Base-by-base conservation (phyloP, 2,797 vertebrate species). In the Mormyrus hasselquistii region DNA sequence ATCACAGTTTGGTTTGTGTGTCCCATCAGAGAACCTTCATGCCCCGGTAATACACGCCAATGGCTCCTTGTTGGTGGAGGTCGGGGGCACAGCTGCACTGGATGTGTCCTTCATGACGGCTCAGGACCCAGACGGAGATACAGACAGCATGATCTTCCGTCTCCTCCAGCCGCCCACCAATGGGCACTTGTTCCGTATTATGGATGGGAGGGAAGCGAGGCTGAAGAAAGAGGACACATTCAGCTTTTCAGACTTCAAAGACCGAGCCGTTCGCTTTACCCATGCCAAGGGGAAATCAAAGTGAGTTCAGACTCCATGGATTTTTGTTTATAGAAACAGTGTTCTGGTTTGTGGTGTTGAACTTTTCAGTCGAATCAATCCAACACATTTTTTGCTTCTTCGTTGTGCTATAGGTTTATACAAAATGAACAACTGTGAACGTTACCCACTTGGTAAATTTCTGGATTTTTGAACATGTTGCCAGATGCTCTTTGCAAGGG, bases 201-300 rank as follows among this genome's bases (percentile, higher is more conserved):
- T 84, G 88, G 90, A 91, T 0, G 95, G 94, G 0, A 69, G 90
- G 47, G 91, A 96, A 44, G 52, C 88, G 52, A 95, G 90, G 4
- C 95, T 99, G 76, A 90, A 83, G 87, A 91, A 25, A 0, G 96
- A 96, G 0, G 94, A 94, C 90, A 92, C 53, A 82, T 99, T 99
- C 92, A 95, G 95, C 12, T 96, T 96, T 93, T 83, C 89, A 0
- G 96, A 99, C 47, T 92, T 98, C 88, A 93, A 88, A 9, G 92
- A 92, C 12, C 94, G 94, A 4, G 95, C 92, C 8, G 94, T 99
- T 6, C 95, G 91, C 29, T 98, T 98, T 57, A 91, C 92, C 84
- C 98, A 99, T 89, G 91, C 94, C 88, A 93, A 89, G 50, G 96
- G 95, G 73, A 95, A 96, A 89, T 90, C 96, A 94, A 97, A 97